Conservation (phyloP, 2,888 invertebrate species). For the Lucinisca nassula region DNA sequence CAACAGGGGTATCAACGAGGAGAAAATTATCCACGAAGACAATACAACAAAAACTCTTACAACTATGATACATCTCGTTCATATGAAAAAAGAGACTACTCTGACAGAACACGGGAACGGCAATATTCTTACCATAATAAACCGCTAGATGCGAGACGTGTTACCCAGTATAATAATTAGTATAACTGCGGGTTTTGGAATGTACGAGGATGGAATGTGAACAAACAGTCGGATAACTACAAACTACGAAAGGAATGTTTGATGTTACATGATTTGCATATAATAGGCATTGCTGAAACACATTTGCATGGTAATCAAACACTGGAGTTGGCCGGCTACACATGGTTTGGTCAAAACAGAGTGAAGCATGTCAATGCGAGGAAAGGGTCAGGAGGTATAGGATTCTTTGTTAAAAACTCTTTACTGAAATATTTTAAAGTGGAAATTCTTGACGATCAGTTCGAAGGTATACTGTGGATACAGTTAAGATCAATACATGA, state of each 20-base stretch:
- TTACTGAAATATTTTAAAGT: not conserved
- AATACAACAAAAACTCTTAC: not conserved
- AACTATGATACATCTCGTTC: not conserved
- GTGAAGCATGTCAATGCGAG: not conserved
- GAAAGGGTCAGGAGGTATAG: conserved; percentile 14
- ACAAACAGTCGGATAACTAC: not conserved
- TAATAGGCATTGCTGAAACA: conserved; percentile 5
- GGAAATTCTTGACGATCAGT: not conserved
- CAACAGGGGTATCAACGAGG: not conserved
- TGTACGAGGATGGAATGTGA: not conserved
- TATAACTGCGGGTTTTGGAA: conserved; percentile 1
- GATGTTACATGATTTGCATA: not conserved
- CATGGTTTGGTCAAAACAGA: conserved; percentile 12
- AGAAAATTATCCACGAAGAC: not conserved
- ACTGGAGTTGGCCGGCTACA: not conserved
- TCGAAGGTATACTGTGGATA: conserved; percentile 1
- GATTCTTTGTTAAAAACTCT: conserved; percentile 1
- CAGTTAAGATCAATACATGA: not conserved
- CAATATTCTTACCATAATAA: not conserved
- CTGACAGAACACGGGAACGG: not conserved
- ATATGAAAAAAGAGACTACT: not conserved
- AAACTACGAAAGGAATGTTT: not conserved
- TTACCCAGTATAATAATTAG: not conserved
- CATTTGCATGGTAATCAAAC: not conserved
- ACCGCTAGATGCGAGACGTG: not conserved